Conservation (phyloP, 2,113 vertebrate genomes). For the Gymnogyps californianus region DNA sequence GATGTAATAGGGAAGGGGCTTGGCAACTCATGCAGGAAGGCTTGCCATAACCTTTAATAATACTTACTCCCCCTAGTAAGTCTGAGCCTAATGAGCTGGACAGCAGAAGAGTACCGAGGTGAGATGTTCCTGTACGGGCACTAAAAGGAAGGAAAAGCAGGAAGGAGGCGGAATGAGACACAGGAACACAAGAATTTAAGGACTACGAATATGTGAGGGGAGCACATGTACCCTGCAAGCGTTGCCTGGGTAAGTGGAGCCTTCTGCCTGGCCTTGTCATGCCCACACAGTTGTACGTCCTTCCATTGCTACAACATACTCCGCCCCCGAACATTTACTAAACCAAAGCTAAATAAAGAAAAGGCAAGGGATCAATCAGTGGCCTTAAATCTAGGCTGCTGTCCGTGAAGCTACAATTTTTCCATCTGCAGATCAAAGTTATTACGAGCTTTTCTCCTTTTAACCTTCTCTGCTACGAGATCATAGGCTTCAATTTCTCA, state of each 20-base stretch:
- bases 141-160: not conserved
- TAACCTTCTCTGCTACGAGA: not conserved
- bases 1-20: not conserved
- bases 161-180: not conserved
- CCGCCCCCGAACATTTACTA: not conserved
- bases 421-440: not conserved
- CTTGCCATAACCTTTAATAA: not conserved
- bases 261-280: too few relatives aligned
- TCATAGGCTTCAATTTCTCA: not conserved
- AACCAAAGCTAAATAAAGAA: not conserved
- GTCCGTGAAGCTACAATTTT: not conserved
- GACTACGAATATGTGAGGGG: accelerated
- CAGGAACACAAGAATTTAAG: not conserved
- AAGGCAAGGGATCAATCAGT: not conserved
- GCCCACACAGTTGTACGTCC: accelerated
- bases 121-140: not conserved
- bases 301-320: not conserved
- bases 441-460: not conserved
- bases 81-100: not conserved
- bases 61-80: not conserved
- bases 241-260: not conserved
- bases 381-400: not conserved
- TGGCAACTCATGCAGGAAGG: not conserved
- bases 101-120: not conserved
- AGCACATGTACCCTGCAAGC: accelerated